phyloP scores from a whole-genome alignment of 35 echinoderm and acorn worm genomes.

The Eucidaris tribuloides region DNA sequence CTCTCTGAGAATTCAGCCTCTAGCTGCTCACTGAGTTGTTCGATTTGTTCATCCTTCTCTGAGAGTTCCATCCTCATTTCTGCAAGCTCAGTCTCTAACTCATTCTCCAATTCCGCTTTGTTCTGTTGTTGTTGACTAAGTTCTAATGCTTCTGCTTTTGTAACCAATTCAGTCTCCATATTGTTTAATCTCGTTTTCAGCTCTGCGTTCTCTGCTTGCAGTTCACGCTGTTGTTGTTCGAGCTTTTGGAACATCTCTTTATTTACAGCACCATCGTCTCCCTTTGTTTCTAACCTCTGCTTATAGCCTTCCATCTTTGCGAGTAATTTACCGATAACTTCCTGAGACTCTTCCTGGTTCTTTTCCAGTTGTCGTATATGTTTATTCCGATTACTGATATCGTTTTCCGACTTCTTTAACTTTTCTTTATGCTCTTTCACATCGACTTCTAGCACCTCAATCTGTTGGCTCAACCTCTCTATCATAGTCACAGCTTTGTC shows the following conservation, averaged over 20 bases:
- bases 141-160: conserved; percentile 39
- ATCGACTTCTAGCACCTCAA: conserved; percentile 69
- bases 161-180: conserved; percentile 18
- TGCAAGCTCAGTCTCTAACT: conserved; percentile 38
- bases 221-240: conserved; percentile 31
- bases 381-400: conserved; percentile 7
- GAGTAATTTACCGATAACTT: conserved; percentile 24
- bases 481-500: conserved; percentile 52
- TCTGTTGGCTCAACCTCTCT: conserved; percentile 67
- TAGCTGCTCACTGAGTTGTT: conserved; percentile 59
- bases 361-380: conserved; percentile 29
- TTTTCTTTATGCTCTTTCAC: conserved; percentile 31
- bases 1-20: conserved; percentile 35
- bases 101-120: conserved; percentile 29
- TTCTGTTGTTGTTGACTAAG: conserved; percentile 4
- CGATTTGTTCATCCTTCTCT: conserved; percentile 31
- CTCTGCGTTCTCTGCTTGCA: conserved; percentile 3
- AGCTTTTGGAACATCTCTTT: neutral
- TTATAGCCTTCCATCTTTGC: conserved; percentile 19
- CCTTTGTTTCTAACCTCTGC: conserved; percentile 14
- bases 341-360: conserved; percentile 29
- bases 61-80: conserved; percentile 21
- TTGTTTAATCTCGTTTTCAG: conserved; percentile 40
- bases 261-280: neutral
- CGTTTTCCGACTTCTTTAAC: conserved; percentile 25